A percentile compares a stretch with the other conserved stretches of the same genome.
Conservation (phyloP, 2,888 invertebrate species). For the Bellardia pandia region DNA sequence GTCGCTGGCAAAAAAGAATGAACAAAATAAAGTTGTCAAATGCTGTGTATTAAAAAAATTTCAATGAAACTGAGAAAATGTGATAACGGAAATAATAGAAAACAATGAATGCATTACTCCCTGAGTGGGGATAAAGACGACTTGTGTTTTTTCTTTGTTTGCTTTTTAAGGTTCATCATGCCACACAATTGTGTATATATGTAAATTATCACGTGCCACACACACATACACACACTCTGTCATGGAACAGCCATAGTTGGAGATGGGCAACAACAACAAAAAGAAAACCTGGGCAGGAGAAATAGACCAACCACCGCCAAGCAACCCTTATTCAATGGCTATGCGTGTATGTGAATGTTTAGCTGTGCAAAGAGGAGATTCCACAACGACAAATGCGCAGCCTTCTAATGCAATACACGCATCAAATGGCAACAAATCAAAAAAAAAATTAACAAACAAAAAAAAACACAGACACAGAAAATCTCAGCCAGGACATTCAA, state of each 20-base stretch:
- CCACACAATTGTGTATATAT: slow-evolving; percentile 50
- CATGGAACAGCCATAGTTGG: slow-evolving; percentile 55
- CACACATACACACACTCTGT: slow-evolving; percentile 15
- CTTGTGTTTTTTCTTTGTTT: neutral
- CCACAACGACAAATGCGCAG: slow-evolving; percentile 60
- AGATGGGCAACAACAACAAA: slow-evolving; percentile 48
- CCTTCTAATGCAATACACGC: slow-evolving; percentile 67
- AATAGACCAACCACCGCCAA: slow-evolving; percentile 82
- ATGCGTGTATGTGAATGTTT: slow-evolving; percentile 8
- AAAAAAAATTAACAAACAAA: neutral
- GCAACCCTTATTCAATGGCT: slow-evolving; percentile 79
- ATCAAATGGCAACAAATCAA: slow-evolving; percentile 24
- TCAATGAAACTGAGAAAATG: slow-evolving; percentile 61
- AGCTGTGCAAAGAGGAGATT: slow-evolving; percentile 9
- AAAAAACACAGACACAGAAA: slow-evolving; percentile 4
- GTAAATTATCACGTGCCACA: slow-evolving; percentile 70
- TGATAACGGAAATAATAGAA: slow-evolving; percentile 73
- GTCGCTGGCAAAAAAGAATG: slow-evolving; percentile 52
- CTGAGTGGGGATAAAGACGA: slow-evolving; percentile 51
- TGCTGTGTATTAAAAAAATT: slow-evolving; percentile 57
- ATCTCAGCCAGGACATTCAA: slow-evolving; percentile 37
- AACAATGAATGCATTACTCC: slow-evolving; percentile 73
- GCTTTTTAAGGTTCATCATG: slow-evolving; percentile 19
- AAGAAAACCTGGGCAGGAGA: slow-evolving; percentile 79
- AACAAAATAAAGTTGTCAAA: slow-evolving; percentile 69